phyloP scores from a whole-genome alignment of 2,797 vertebrate species.

The Gambelia wislizenii region DNA sequence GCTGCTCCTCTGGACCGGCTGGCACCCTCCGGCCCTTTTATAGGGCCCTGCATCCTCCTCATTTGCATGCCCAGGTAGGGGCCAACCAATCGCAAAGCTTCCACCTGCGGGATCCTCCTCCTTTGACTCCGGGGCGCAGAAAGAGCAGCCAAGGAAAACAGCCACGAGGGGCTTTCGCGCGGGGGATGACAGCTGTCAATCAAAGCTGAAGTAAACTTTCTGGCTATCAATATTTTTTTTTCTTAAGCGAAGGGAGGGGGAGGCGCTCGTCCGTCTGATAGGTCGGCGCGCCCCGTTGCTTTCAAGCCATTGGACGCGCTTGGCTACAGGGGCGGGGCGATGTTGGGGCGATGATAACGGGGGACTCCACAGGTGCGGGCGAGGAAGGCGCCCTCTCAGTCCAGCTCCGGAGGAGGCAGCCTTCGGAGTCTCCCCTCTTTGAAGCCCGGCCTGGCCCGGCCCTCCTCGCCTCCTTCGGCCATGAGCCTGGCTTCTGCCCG shows the following conservation, averaged over 20 bases:
- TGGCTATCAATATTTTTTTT: too few species aligned
- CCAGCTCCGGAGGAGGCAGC: neutral
- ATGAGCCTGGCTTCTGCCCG: neutral
- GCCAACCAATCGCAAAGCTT: conserved; percentile 4
- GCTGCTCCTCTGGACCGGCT: neutral
- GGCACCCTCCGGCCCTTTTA: neutral
- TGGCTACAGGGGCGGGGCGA: neutral
- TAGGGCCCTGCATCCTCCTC: neutral
- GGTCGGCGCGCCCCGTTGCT: neutral
- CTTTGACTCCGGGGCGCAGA: too few species aligned
- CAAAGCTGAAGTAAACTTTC: neutral
- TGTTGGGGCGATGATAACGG: neutral
- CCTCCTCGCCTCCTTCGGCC: too few species aligned
- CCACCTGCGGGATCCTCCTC: neutral
- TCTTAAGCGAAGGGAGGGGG: neutral
- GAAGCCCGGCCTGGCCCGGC: neutral
- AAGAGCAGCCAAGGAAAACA: neutral
- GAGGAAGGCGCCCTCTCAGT: neutral
- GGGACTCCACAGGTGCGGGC: neutral
- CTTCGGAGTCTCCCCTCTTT: neutral
- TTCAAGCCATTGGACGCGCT: neutral
- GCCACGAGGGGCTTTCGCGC: too few species aligned
- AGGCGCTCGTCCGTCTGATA: neutral
- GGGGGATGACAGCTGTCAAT: too few species aligned
- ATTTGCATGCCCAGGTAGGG: conserved; percentile 34